Percentiles rank a stretch among this genome's conserved stretches.
These are phyloP conservation scores for Pachypeltis micranthus DNA, from an alignment of 1,140 invertebrate species.

Conservation along the genomic window DNA sequence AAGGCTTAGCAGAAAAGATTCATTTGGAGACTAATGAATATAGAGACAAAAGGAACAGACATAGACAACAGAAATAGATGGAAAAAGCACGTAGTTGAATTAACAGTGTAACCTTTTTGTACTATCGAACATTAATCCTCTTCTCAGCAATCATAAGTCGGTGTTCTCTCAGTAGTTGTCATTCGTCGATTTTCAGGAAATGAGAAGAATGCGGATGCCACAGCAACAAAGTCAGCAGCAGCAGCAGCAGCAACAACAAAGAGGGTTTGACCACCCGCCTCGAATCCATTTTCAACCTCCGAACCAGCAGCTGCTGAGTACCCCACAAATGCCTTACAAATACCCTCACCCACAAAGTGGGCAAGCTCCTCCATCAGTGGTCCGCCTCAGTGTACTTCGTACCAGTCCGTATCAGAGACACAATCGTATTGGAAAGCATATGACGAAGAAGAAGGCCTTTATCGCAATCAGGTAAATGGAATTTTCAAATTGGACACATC, in stretches of 20 bases:
- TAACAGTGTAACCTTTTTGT: no score
- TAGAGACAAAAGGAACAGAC: no score
- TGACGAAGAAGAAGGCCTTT: background rate
- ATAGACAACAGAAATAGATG: no score
- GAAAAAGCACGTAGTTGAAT: no score
- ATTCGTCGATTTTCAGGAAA: conserved; percentile 12
- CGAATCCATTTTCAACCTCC: conserved; percentile 11
- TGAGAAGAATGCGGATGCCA: background rate
- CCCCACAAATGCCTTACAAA: background rate
- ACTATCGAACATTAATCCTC: no score
- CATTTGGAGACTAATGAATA: no score
- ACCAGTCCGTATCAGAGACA: background rate
- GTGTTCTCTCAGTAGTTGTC: no score
- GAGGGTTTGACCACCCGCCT: no score
- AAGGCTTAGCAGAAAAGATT: no score
- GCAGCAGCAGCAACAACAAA: conserved; percentile 12
- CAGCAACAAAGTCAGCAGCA: conserved; percentile 12
- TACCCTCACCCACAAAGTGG: background rate
- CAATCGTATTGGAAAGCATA: background rate
- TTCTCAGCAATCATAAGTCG: no score
- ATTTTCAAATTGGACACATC: no score
- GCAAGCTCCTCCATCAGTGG: conserved; percentile 1
- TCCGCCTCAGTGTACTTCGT: background rate
- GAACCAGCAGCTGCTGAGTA: background rate
- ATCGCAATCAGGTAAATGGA: background rate